Base-by-base conservation (phyloP, 2,888 invertebrate genomes). In the Eurytoma adleriae region DNA sequence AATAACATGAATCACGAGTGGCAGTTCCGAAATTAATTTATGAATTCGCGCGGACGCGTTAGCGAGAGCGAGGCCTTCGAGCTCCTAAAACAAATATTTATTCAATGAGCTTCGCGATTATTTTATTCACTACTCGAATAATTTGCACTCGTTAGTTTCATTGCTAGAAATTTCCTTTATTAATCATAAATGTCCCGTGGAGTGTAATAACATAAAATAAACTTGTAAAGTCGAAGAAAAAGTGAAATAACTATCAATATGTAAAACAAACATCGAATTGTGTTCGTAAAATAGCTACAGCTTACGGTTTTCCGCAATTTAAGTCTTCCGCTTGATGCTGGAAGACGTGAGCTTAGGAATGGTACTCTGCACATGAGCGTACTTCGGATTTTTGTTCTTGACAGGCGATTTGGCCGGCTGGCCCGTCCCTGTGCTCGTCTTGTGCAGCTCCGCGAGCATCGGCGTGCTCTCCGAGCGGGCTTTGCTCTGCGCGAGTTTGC, bases 331-430 rank as follows among this genome's bases (percentile, higher is more conserved):
- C 48, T 80, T 80, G 5, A 68, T 40, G 18, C 56, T 1, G 14
- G 14, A 18, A 1, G 14, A 12, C 0, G 3, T 48, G 1, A 69
- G 24, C 78, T 86, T 87, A 16, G 85, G 84, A 79, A 87, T 85
- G 0, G 84, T 86, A 54, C 86, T 86, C 66, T 83, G 83, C 2
- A 87, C 79, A 52, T 85, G 85, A 0, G 85, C 83, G 67, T 85
- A 87, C 69, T 84, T 87, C 0, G 85, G 70, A 77, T 83, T 86
- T 16, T 18, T 61, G n/a, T 14, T 52, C 52, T 24, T 70, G 7
- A 66, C 13, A 5, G 77, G 27, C 57, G 77, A 64, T 27, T 64
- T 79, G n/a, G 13, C 14, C 27, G 14, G 3, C 13, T 3, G 24
- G 14, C 27, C n/a, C 3, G 54, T 67, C 27, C 48, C 30, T 5